Evolutionary conservation across 2,888 invertebrate genomes (phyloP), one percentile per base, ranked within the genome.

Genomic region (Terebella lapidaria): DNA sequence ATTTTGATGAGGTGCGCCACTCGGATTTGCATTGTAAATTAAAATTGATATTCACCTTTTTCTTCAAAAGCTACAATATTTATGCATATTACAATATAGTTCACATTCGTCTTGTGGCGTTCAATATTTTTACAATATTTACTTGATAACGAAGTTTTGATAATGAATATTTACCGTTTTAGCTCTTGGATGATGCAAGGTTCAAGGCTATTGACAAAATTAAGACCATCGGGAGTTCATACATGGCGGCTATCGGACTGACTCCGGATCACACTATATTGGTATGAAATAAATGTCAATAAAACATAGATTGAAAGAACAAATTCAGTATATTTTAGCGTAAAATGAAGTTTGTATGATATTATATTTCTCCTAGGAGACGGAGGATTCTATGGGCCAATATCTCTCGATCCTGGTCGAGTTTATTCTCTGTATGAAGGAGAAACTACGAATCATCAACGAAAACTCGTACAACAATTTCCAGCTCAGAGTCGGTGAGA

Each of bases 381-480:
- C 71, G 25, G 81, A 83, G 61, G 87, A 86, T 70, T 86, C 87
- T 0, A 86, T 28, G 4, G 26, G 51, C 3, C 82, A 85, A 26
- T 86, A 87, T 75, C 82, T 93, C 84, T 88, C 89, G 27, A 89
- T 89, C 0, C 81, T 93, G n/a, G 88, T 92, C 0, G 93, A 94
- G 74, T 92, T 92, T 75, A 90, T 92, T 5, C 90, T 93, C 78
- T 90, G 91, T 1, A 91, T 94, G 90, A 84, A 90, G 56, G 89
- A 92, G 71, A 88, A 89, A 67, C 84, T 94, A 22, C 85, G 89
- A 67, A 89, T 89, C 79, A 92, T 93, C 73, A 94, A 93, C 78
- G 92, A 92, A 75, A 92, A 93, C 79, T 92, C 91, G 0, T 93
- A 92, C 75, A 93, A 93, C 76, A 92, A 91, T 80, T 94, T 94